Percentiles rank a stretch among this genome's conserved stretches.
Conservation (phyloP, 2,888 invertebrate genomes). For the Synergus gifuensis region DNA sequence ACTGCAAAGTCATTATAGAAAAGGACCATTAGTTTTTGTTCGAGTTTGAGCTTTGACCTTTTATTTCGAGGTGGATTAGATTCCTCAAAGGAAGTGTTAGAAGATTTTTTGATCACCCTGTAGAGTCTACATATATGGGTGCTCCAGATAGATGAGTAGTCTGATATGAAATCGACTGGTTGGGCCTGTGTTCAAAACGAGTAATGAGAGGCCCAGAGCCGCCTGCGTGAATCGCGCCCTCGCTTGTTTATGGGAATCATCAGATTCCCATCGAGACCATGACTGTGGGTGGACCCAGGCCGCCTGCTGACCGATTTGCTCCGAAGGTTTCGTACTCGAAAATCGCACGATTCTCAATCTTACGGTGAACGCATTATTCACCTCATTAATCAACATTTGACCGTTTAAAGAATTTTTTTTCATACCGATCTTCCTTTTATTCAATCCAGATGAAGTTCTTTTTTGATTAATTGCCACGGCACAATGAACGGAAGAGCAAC, state of each 20-base stretch:
- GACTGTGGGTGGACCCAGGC: constrained; percentile 53
- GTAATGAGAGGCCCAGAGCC: constrained; percentile 62
- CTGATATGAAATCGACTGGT: constrained; percentile 59
- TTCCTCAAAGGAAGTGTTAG: constrained; percentile 23
- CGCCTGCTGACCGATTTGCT: constrained; percentile 46
- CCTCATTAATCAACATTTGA: constrained; percentile 36
- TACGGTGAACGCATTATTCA: constrained; percentile 36
- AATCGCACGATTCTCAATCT: constrained; percentile 33
- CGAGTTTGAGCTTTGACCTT: not conserved
- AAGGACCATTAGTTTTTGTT: not conserved
- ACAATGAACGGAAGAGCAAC: not conserved
- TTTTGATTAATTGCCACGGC: constrained; percentile 10
- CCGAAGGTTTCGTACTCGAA: constrained; percentile 15
- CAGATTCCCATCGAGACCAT: constrained; percentile 52
- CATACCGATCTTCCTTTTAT: not conserved
- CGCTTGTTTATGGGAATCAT: constrained; percentile 61
- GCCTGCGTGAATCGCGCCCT: constrained; percentile 55
- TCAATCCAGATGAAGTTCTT: not conserved
- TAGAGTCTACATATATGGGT: constrained; percentile 48
- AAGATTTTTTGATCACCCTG: constrained; percentile 27
- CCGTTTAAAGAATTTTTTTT: constrained; percentile 32
- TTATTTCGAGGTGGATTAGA: not conserved
- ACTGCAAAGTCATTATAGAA: not conserved
- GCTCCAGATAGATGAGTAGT: constrained; percentile 61
- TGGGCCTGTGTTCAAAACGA: constrained; percentile 54